phyloP scores from a whole-genome alignment of 1,140 invertebrate species.

The Gryon sp. region DNA sequence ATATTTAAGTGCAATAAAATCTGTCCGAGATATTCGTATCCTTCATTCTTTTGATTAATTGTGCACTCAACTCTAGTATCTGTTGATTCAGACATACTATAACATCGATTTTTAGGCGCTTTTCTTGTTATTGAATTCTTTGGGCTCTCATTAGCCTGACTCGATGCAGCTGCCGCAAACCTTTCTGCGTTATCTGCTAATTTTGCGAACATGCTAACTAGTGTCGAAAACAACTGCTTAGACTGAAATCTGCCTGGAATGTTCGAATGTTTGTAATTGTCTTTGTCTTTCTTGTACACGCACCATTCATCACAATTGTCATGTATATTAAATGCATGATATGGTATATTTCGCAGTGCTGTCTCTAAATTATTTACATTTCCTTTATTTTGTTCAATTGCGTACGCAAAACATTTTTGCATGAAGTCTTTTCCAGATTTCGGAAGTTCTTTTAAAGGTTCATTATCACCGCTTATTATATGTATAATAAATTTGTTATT shows the following conservation, averaged over 20 bases:
- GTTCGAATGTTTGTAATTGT: constrained; percentile 29
- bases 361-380: neutral
- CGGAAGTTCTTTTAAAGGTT: constrained; percentile 32
- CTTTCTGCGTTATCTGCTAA: constrained; percentile 50
- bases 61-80: constrained; percentile 51
- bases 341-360: constrained; percentile 35
- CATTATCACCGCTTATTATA: constrained; percentile 7
- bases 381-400: constrained; percentile 26
- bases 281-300: constrained; percentile 8
- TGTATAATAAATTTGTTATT: constrained; percentile 30
- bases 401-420: constrained; percentile 33
- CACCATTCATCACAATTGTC: constrained; percentile 29
- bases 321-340: constrained; percentile 39
- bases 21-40: constrained; percentile 10
- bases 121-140: constrained; percentile 60
- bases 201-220: constrained; percentile 53
- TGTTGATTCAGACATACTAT: constrained; percentile 44
- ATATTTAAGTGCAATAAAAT: constrained; percentile 26
- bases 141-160: constrained; percentile 61
- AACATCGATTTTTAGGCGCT: constrained; percentile 58
- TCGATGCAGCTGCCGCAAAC: constrained; percentile 60
- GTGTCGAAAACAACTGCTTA: constrained; percentile 21
- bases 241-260: constrained; percentile 47
- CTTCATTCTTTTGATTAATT: constrained; percentile 52
- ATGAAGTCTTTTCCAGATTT: constrained; percentile 44